phyloP scores from a whole-genome alignment of 2,888 invertebrate species.

The Blastobasis adustella region DNA sequence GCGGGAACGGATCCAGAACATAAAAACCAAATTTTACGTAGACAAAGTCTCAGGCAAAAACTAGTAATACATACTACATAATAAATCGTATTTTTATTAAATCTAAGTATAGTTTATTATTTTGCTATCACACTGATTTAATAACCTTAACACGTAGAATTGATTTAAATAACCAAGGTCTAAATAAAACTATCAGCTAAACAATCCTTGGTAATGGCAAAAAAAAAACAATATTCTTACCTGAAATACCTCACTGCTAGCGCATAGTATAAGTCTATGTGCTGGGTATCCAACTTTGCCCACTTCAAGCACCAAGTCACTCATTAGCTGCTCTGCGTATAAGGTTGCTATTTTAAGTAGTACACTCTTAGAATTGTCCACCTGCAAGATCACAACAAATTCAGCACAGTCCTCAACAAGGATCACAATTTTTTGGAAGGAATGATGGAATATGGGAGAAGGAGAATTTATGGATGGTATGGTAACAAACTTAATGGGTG shows the following conservation, averaged over 20 bases:
- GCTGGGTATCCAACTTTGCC: constrained; percentile 88
- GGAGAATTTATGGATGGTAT: not conserved
- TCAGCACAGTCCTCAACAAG: not conserved
- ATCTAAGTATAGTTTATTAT: too few relatives aligned
- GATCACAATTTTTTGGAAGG: not conserved
- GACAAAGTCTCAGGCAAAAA: too few relatives aligned
- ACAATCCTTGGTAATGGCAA: too few relatives aligned
- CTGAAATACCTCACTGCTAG: constrained; percentile 96
- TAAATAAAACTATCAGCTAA: too few relatives aligned
- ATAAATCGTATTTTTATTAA: too few relatives aligned
- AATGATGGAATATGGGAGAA: not conserved
- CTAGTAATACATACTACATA: too few relatives aligned
- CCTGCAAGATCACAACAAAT: constrained; percentile 58
- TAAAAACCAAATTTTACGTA: too few relatives aligned
- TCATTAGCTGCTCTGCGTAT: constrained; percentile 90
- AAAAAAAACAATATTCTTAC: constrained; percentile 51
- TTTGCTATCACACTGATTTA: too few relatives aligned
- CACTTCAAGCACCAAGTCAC: constrained; percentile 90
- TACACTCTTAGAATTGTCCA: constrained; percentile 89
- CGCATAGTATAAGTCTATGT: constrained; percentile 93
- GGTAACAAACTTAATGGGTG: not conserved
- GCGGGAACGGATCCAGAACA: too few relatives aligned
- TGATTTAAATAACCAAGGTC: too few relatives aligned
- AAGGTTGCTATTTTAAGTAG: constrained; percentile 87
- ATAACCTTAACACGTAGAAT: too few relatives aligned